Evolutionary conservation across 1,140 invertebrate genomes (phyloP), one percentile per base, ranked within the genome.

Genomic region (Pissodes strobi): DNA sequence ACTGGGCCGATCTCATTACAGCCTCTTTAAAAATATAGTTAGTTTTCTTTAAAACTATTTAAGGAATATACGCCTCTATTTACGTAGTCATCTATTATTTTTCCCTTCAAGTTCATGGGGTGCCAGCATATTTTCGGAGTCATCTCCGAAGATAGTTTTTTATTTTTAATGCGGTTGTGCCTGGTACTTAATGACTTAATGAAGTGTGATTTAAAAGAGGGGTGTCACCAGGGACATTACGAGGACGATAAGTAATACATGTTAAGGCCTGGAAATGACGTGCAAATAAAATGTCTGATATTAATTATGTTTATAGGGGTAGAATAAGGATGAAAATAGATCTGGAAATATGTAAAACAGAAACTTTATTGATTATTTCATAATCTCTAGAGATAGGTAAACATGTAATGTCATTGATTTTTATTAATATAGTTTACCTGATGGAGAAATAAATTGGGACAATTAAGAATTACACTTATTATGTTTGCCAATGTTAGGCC

Each of bases 131-230:
- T 55, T 55, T 55, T 55, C 38, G 21, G 51, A 55, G 17, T 5
- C 43, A 19, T 46, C 21, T 46, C 3, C 4, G 8, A 46, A 19
- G 9, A 2, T 18, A 3, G 8, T 46, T 46, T 46, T 55, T 55
- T 55, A 21, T 55, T 55, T 51, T 27, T 27, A 51, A 27, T 51
- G 27, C 17, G 27, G 17, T 46, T 19, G 17, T 17, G 43, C 30
- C 18, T 37, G 34, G 2, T 37, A 37, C 30, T 55, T 55, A 55
- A 55, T 55, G 30, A 55, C 51, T 55, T 55, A 55, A 55, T 55
- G 51, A 55, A 55, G 51, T 55, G 51, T 55, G 27, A 55, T 39
- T 55, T 55, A 55, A 55, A 55, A 37, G 51, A n/a, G 17, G 17
- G 51, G 37, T 55, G 51, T 55, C 51, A 55, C 51, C 51, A 39